Evolutionary conservation across 2,113 vertebrate genomes (phyloP).

Genomic region (Dryoscopus gambensis): DNA sequence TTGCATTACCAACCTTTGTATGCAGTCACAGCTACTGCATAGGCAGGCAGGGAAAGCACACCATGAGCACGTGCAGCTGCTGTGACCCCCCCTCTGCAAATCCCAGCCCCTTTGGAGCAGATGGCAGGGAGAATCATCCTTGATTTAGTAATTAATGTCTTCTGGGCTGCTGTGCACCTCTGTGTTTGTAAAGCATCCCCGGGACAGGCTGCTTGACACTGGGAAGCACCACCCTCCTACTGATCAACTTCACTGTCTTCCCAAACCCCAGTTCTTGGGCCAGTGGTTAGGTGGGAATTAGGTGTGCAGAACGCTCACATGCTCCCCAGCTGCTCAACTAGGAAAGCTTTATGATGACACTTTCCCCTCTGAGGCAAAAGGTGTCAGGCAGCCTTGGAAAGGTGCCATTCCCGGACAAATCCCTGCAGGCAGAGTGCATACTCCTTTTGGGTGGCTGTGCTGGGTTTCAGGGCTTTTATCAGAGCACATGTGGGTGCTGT

Average conservation of each 20-base stretch:
- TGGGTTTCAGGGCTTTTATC: background rate
- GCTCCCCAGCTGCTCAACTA: background rate
- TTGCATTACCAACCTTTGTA: background rate
- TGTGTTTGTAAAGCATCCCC: background rate
- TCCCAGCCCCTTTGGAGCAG: background rate
- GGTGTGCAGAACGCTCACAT: background rate
- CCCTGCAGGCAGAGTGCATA: background rate
- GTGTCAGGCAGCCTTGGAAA: background rate
- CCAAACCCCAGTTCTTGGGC: background rate
- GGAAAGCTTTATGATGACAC: background rate
- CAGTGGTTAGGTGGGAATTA: background rate
- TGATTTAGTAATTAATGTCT: background rate
- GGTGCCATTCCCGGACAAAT: background rate
- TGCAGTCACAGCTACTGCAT: background rate
- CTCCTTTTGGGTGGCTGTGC: accelerated
- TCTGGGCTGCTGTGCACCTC: background rate
- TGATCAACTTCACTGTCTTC: background rate
- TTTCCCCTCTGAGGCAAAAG: background rate
- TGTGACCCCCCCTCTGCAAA: background rate
- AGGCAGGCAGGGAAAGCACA: background rate
- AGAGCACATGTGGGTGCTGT: background rate
- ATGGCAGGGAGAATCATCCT: background rate
- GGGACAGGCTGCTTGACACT: background rate
- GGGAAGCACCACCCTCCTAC: background rate
- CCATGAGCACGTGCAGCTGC: accelerated